Base-by-base conservation (phyloP, 2,113 vertebrate species). In the Oostethus manadensis region DNA sequence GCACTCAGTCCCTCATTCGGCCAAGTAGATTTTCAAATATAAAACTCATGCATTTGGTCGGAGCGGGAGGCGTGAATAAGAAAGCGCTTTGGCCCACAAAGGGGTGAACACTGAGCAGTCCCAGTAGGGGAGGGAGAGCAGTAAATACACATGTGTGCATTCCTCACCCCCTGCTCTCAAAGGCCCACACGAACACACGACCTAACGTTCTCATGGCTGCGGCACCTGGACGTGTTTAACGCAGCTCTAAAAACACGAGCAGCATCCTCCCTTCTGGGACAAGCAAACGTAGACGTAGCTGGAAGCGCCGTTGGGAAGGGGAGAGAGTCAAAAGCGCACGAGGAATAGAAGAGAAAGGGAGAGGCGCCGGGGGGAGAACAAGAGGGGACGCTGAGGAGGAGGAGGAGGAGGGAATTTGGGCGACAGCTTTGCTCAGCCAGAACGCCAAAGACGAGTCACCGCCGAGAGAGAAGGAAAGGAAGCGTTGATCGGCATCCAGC, bases 371-470 rank as follows among this genome's bases (percentile, higher is more conserved):
- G 49, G 35, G 48, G 51, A 67, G 64, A 68, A 63, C 69, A 62
- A 8, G 56, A 51, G 65, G 71, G 76, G 85, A 79, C 79, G 84
- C 77, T 60, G 50, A 66, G 67, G 67, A 82, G 85, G 86, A 66
- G 67, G 67, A 82, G 85, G 86, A 84, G 88, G 85, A 84, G 86
- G 81, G 68, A 72, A 69, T 76, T 45, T 66, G 66, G 68, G 38
- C 61, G 68, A 60, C 56, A 21, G 57, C 78, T 87, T 74, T 77
- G 74, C 68, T 82, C 69, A 6, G 77, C 56, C 59, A 79, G 70
- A 76, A 58, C 65, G 57, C 46, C 26, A 29, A 60, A 45, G 62
- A 64, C 54, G 43, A 62, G 56, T 50, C 56, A 68, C 68, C 56
- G 11, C 54, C 45, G 47, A 33, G 22, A 67, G 62, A 17, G 20